phyloP scores from a whole-genome alignment of 2,888 invertebrate genomes.

The Pegoplata infirma region DNA sequence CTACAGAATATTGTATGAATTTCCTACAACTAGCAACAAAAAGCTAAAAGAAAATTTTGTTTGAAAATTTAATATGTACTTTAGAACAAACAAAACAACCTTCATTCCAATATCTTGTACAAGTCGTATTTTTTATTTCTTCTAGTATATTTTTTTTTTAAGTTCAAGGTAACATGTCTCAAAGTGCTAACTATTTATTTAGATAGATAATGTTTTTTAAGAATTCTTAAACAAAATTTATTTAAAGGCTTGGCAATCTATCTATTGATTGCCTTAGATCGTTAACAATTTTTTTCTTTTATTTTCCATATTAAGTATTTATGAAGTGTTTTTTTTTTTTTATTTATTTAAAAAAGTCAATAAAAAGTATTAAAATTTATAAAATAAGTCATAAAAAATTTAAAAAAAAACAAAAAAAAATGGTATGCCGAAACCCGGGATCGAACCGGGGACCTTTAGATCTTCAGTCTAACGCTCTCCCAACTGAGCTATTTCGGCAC shows the following conservation, averaged over 20 bases:
- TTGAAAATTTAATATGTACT: neutral
- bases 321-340: slow-evolving; percentile 28
- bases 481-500: slow-evolving; percentile 77
- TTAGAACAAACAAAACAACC: slow-evolving; percentile 30
- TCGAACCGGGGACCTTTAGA: slow-evolving; percentile 76
- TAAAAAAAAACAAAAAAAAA: slow-evolving; percentile 19
- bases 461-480: slow-evolving; percentile 77
- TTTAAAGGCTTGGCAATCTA: slow-evolving; percentile 56
- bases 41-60: slow-evolving; percentile 10
- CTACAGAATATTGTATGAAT: no score
- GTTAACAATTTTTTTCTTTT: slow-evolving; percentile 33
- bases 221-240: slow-evolving; percentile 23
- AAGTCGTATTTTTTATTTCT: slow-evolving; percentile 29
- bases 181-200: slow-evolving; percentile 48
- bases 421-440: slow-evolving; percentile 72
- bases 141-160: slow-evolving; percentile 24
- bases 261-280: slow-evolving; percentile 25
- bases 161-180: slow-evolving; percentile 57
- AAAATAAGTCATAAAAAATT: neutral
- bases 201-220: slow-evolving; percentile 29
- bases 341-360: slow-evolving; percentile 11
- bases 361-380: neutral
- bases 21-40: neutral
- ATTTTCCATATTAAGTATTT: slow-evolving; percentile 35
- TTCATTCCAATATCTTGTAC: slow-evolving; percentile 36